A percentile compares a stretch with the other conserved stretches of the same genome.
phyloP scores from a whole-genome alignment of 92 coral and sea anemone species.

The Chrysogorgia sp. region DNA sequence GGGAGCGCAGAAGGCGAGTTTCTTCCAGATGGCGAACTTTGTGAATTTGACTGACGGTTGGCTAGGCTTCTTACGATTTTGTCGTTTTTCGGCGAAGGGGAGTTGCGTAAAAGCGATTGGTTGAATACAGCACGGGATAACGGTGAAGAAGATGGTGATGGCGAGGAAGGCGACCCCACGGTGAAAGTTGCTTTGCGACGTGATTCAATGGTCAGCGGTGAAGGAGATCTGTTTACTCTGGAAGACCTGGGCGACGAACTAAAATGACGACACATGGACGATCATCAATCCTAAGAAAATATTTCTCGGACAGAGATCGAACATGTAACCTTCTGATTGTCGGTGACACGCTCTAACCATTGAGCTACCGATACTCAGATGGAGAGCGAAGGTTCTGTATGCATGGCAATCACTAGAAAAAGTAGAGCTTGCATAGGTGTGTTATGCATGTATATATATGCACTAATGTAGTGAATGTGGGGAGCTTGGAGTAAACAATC shows the following conservation, averaged over 20 bases:
- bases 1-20: slow-evolving; percentile 16
- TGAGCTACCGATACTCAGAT: too few relatives aligned
- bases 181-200: slow-evolving; percentile 86
- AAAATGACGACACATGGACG: slow-evolving; percentile 1
- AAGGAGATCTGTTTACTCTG: slow-evolving; percentile 60
- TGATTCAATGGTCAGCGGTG: slow-evolving; percentile 62
- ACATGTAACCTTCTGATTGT: too few relatives aligned
- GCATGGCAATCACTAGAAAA: too few relatives aligned
- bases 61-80: not conserved
- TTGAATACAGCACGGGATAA: slow-evolving; percentile 41
- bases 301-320: too few relatives aligned
- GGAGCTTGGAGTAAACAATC: too few relatives aligned
- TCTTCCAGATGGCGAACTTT: not conserved
- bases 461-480: too few relatives aligned
- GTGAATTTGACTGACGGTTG: not conserved
- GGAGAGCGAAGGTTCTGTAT: too few relatives aligned
- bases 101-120: slow-evolving; percentile 27
- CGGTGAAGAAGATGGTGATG: slow-evolving; percentile 82
- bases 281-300: not conserved
- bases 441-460: too few relatives aligned
- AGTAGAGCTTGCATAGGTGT: too few relatives aligned
- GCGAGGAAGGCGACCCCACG: slow-evolving; percentile 75
- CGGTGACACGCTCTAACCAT: too few relatives aligned
- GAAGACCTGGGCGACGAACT: slow-evolving; percentile 44
- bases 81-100: slow-evolving; percentile 12